phyloP scores from a whole-genome alignment of 2,113 vertebrate species.

The Blennius ocellaris region DNA sequence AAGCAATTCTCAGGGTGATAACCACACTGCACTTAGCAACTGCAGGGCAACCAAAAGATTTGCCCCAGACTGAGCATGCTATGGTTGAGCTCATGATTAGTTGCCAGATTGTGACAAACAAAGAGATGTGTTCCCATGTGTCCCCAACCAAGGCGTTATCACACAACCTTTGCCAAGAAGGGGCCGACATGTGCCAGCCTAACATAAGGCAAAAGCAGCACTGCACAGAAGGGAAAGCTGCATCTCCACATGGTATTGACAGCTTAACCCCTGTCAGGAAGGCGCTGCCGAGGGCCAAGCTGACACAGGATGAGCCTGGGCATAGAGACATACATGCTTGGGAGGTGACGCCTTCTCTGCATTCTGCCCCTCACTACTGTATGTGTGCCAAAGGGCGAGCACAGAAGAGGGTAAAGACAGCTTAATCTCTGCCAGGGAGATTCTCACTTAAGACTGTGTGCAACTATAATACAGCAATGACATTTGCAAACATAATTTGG shows the following conservation, averaged over 20 bases:
- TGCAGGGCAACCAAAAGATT: conserved; percentile 20
- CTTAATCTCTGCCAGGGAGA: conserved; percentile 18
- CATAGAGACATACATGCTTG: conserved; percentile 36
- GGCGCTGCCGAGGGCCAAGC: conserved; percentile 43
- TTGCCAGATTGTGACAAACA: conserved; percentile 37
- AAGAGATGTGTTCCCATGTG: conserved; percentile 35
- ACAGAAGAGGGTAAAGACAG: conserved; percentile 10
- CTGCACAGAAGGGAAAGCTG: conserved; percentile 49
- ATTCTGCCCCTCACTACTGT: conserved; percentile 16
- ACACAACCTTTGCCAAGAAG: conserved; percentile 55
- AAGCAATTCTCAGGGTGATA: conserved; percentile 9
- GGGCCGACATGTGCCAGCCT: conserved; percentile 54
- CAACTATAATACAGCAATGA: not conserved
- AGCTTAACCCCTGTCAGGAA: conserved; percentile 63
- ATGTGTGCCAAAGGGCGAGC: conserved; percentile 25
- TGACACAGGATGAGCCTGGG: conserved; percentile 29
- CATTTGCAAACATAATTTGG: not conserved
- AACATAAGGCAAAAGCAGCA: conserved; percentile 48
- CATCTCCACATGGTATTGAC: conserved; percentile 55
- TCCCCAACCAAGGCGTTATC: conserved; percentile 44
- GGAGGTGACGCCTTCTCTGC: conserved; percentile 37
- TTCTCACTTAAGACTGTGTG: conserved; percentile 10
- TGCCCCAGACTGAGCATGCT: conserved; percentile 7
- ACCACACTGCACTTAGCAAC: not conserved
- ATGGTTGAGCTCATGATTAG: conserved; percentile 8